Base-by-base conservation (phyloP, 2,888 invertebrate species). In the Tricholauxania praeusta region DNA sequence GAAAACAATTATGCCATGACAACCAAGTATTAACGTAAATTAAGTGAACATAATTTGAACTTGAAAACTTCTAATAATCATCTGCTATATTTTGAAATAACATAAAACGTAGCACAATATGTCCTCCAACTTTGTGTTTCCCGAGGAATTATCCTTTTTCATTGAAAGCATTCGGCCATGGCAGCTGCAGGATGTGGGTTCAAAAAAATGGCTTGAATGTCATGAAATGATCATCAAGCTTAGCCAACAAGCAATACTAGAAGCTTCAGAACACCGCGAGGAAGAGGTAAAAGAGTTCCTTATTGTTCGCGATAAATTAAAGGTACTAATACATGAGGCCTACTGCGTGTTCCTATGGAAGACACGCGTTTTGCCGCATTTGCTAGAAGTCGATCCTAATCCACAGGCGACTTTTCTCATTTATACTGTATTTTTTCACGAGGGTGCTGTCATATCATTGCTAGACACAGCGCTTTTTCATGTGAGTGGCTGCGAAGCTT, bases 281-380 rank as follows among this genome's bases (percentile, higher is more conserved):
- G 97, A 97, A 87, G 90, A 91, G 69, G 93, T 96, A 0, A 96
- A 96, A 87, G 96, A 96, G 88, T 91, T 92, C 66, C 88, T 97
- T 12, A 91, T 96, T 75, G 74, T 83, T 0, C 80, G 83, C 5
- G 82, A 84, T 60, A 87, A 87, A 73, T 72, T 87, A 10, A 91
- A 92, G 2, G 87, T 94, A 19, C 86, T 97, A 52, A 92, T 97
- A 47, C 91, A 94, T 80, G 96, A 97, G 89, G 92, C 94, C 0
- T 93, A 95, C 79, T 91, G 93, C 79, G 92, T 95, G 63, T 93
- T 92, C 83, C 89, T 96, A 51, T 97, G 97, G 97, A 94, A 94
- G 78, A 89, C 92, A 72, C 94, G 94, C 83, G 90, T 96, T 28
- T 91, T 96, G 79, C 93, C 95, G 0, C 90, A 92, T 83, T 88